phyloP scores from a whole-genome alignment of 2,797 vertebrate genomes.

The Lateolabrax maculatus region DNA sequence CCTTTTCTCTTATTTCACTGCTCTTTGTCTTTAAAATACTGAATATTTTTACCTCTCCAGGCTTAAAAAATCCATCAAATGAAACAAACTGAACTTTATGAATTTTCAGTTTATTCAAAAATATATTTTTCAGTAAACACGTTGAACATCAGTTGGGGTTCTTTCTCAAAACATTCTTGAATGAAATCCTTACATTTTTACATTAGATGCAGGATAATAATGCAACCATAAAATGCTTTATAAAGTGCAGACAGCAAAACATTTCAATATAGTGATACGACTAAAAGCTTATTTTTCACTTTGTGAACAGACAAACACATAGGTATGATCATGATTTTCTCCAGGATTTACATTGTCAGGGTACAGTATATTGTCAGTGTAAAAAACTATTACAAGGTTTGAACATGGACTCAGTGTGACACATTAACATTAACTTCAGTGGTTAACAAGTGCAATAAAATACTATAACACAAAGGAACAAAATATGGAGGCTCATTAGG shows the following conservation, averaged over 20 bases:
- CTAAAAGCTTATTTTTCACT: background rate
- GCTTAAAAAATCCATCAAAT: too few relatives aligned
- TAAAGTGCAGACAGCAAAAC: conserved; percentile 14
- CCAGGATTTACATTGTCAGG: background rate
- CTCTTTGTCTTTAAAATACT: background rate
- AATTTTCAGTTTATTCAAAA: background rate
- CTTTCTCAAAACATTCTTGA: background rate
- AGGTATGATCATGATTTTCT: background rate
- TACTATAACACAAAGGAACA: background rate
- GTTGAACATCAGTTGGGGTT: background rate
- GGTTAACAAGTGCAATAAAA: background rate
- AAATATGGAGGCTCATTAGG: background rate
- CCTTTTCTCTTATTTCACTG: too few relatives aligned
- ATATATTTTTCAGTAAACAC: background rate
- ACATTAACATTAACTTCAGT: background rate
- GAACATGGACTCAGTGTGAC: background rate
- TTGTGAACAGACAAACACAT: background rate
- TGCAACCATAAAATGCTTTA: background rate
- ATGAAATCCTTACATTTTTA: background rate
- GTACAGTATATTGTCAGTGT: too few relatives aligned
- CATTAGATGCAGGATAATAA: background rate
- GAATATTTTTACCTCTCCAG: background rate
- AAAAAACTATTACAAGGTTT: background rate
- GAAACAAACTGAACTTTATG: background rate
- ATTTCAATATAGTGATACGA: background rate